Percentiles rank a stretch among this genome's conserved stretches.
phyloP scores from a whole-genome alignment of 2,797 vertebrate species.

The Tenualosa ilisha region DNA sequence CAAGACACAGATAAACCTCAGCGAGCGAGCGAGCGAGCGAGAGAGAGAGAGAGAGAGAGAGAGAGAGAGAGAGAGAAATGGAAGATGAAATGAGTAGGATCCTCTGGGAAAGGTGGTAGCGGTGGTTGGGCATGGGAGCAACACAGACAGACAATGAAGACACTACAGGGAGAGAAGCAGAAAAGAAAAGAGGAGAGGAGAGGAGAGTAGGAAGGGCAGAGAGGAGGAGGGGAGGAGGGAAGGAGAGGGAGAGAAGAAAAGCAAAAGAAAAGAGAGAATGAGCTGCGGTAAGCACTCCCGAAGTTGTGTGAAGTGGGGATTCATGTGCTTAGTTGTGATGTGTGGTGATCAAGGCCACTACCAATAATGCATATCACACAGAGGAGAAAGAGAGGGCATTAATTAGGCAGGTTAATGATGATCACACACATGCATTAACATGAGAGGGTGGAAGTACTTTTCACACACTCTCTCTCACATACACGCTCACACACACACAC shows the following conservation, averaged over 20 bases:
- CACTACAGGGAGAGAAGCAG: background rate
- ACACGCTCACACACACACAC: background rate
- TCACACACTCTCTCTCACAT: background rate
- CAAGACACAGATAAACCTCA: background rate
- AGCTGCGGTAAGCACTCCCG: slow-evolving; percentile 26
- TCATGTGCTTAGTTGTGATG: slow-evolving; percentile 55
- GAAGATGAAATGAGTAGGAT: background rate
- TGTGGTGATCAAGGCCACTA: slow-evolving; percentile 58
- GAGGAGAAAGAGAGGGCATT: slow-evolving; percentile 40
- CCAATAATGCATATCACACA: slow-evolving; percentile 51
- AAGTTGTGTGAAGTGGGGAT: slow-evolving; percentile 47
- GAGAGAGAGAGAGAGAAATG: background rate
- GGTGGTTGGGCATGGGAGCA: too few species aligned
- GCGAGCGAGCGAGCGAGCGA: background rate
- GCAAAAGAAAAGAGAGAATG: background rate
- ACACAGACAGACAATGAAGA: too few species aligned
- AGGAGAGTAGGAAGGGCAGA: too few species aligned
- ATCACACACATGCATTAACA: slow-evolving; percentile 64
- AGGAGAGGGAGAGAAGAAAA: background rate
- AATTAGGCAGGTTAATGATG: slow-evolving; percentile 66
- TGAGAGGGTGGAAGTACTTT: background rate
- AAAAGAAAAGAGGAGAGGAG: slow-evolving; percentile 21
- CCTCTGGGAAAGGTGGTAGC: background rate
- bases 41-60: background rate
- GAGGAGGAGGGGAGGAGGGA: slow-evolving; percentile 1